Evolutionary conservation across 1,140 invertebrate species (phyloP), one percentile per base, ranked within the genome.

Genomic region (Acromyrmex heyeri): DNA sequence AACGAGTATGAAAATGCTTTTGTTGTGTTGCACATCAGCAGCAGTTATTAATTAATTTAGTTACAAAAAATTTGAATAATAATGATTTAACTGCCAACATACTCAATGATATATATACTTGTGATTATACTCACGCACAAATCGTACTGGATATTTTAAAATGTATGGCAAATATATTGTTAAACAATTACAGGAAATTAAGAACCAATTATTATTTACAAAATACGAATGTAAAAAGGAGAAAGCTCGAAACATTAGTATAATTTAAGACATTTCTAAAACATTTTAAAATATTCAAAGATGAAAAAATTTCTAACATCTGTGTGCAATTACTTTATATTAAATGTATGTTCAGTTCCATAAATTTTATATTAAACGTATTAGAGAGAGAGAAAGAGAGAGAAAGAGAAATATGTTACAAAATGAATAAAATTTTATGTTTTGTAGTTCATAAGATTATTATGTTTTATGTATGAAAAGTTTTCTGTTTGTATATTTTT

Each of bases 151-250:
- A 59, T 10, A 10, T 21, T 59, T 10, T 59, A 59, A 59, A 59
- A 59, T 59, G 57, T 59, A 59, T 59, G 21, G 16, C 62, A 34
- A 65, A 44, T 21, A 67, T 67, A 44, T 67, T 67, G 5, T 21
- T 44, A n/a, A 44, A 44, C 4, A 67, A 44, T 67, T 67, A 67
- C 12, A 67, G 65, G 4, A 44, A 67, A 10, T 67, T 67, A 21
- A 44, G 5, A 67, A 38, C 34, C 14, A 67, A 67, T 21, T 21
- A 67, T 1, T 38, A 14, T 67, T 44, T 2, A 44, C 1, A 44
- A 44, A n/a, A 67, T 6, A 21, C 16, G 3, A 67, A 67, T 1
- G 2, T 14, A 21, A 67, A 67, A 6, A 67, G 21, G 21, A 67
- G 65, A 0, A 67, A 67, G 10, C 34, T 67, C 3, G 7, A 67